Base-by-base conservation (phyloP, 1,140 invertebrate genomes). In the Zeugodacus cucurbitae region DNA sequence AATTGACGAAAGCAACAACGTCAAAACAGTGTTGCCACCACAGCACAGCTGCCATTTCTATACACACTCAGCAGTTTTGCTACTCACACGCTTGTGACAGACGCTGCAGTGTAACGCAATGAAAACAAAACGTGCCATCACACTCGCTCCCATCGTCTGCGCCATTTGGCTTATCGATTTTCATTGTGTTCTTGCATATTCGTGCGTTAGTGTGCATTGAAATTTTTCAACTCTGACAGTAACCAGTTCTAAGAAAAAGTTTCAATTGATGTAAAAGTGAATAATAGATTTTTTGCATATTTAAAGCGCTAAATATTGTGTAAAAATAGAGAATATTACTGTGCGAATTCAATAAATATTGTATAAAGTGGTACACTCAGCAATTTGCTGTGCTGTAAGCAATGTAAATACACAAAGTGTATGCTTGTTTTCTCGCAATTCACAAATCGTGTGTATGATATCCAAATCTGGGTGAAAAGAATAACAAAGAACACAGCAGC, bases 141-240 rank as follows among this genome's bases (percentile, higher is more conserved):
- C 41, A 14, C 44, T 82, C 74, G n/a, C 74, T 11, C 74, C 11
- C 41, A 82, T 54, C 4, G 7, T 7, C n/a, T 82, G 2, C 74
- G 22, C 74, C 74, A 82, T 82, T 82, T 54, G 74, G 41, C 74
- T 82, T 82, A 82, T 82, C 74, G 74, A 82, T 82, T 82, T 82
- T 82, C 37, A 54, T 54, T 82, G 74, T 48, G n/a, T 82, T 44
- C n/a, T 44, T 82, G 44, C 41, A n/a, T 82, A n/a, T 78, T 26
- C 44, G 37, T 48, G 44, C 74, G 37, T 14, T 48, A 82, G 74
- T 82, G 74, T 82, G 74, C 7, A 82, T 48, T 82, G 37, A 82
- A 82, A 48, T 82, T 82, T 82, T 82, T 48, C 41, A 41, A 14
- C 20, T 8, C 37, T 74, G 41, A 44, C 44, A 10, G 74, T 7